Percentiles rank a stretch among this genome's conserved stretches.
Conservation (phyloP, 2,797 vertebrate species). For the Manis crassicaudata region DNA sequence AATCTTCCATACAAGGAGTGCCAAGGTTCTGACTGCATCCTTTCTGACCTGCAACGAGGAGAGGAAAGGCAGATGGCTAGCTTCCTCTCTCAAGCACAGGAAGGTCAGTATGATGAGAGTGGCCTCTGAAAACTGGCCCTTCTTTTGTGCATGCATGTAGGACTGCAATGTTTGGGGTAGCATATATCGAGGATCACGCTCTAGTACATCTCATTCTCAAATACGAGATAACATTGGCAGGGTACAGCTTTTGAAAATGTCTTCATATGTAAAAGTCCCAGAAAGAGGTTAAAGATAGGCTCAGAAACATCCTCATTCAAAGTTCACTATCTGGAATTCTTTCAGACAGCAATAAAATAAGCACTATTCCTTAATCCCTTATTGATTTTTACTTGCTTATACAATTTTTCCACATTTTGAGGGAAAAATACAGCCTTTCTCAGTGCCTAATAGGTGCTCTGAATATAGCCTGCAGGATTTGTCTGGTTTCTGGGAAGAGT, state of each 20-base stretch:
- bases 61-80: not conserved
- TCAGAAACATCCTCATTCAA: conserved; percentile 16
- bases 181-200: not conserved
- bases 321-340: not conserved
- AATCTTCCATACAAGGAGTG: not conserved
- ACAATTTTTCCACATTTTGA: not conserved
- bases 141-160: not conserved
- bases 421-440: not conserved
- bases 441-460: not conserved
- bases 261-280: not conserved
- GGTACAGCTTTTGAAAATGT: conserved; percentile 11
- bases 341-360: conserved; percentile 36
- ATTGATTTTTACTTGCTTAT: not conserved
- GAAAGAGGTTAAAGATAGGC: not conserved
- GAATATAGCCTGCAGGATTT: not conserved
- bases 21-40: not conserved
- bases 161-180: not conserved
- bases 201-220: not conserved
- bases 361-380: not conserved
- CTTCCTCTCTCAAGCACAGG: not conserved
- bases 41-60: not conserved
- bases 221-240: not conserved
- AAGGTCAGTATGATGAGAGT: not conserved
- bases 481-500: not conserved
- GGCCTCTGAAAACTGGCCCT: not conserved